A percentile compares a stretch with the other conserved stretches of the same genome.
These are phyloP conservation scores for Chelonia mydas DNA, from an alignment of 2,797 vertebrate genomes.

Conservation along the genomic window DNA sequence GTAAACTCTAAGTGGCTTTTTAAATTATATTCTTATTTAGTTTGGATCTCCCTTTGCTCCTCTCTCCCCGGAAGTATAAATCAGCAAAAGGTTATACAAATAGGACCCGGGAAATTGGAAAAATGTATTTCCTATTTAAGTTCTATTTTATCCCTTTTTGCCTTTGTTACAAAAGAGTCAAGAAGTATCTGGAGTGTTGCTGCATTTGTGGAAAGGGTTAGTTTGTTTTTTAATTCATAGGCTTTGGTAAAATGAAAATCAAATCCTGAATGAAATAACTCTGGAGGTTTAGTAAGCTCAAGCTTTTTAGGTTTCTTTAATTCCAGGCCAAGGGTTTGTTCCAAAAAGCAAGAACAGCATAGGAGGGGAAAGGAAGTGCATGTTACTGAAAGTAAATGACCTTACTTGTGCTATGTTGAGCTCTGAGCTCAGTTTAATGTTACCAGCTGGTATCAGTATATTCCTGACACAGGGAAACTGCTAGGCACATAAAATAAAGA, in stretches of 20 bases:
- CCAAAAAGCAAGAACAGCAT: not conserved
- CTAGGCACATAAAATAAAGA: conserved; percentile 7
- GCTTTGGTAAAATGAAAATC: not conserved
- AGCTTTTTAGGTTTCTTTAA: not conserved
- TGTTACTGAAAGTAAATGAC: not conserved
- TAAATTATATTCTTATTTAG: accelerated
- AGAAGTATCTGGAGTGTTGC: not conserved
- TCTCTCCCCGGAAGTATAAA: not conserved
- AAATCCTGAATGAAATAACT: conserved; percentile 30
- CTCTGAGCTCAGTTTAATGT: not conserved
- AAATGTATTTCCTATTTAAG: not conserved
- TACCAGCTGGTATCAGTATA: not conserved
- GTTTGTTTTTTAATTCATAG: conserved; percentile 7
- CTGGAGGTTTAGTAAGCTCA: conserved; percentile 18
- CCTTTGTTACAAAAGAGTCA: conserved; percentile 17
- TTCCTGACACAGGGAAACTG: conserved; percentile 14
- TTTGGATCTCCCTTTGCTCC: not conserved
- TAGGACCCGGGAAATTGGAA: not conserved
- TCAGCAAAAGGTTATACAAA: not conserved
- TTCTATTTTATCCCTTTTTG: not conserved
- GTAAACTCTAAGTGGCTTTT: not conserved
- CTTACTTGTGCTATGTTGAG: not conserved
- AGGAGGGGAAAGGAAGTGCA: not conserved
- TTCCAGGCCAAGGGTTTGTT: not conserved
- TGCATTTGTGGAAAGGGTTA: conserved; percentile 15